Base-by-base conservation (phyloP, 2,113 vertebrate genomes). In the Chionis minor region DNA sequence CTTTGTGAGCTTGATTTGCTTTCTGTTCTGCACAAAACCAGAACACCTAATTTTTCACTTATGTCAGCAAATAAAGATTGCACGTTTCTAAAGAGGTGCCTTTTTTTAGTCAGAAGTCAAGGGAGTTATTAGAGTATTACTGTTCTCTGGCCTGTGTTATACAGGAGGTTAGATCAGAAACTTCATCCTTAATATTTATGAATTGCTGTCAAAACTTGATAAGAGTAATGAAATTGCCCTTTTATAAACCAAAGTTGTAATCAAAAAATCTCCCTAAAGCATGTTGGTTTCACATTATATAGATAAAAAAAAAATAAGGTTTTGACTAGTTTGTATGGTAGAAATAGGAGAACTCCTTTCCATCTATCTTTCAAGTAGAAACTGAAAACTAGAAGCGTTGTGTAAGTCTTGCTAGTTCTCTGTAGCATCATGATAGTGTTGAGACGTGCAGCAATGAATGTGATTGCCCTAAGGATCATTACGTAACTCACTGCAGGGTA, bases 1-100 rank as follows among this genome's bases (percentile, higher is more conserved):
- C 23, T 78, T 7, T 35, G 12, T 49, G 24, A 80, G 20, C 16
- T 12, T 55, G 47, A 38, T 0, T 0, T 47, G 5, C 8, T 86
- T 72, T 74, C 56, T 62, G 6, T 80, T 85, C 42, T 40, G 22
- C 61, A 73, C 90, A 45, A 11, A 74, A 61, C 5, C 0, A 0
- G 28, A 78, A 63, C 6, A 45, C 5, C 1, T 56, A 26, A 35
- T 62, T 94, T 61, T 13, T 93, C 40, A 62, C 32, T 72, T 63
- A 17, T 32, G 47, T 49, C 42, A 86, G 28, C 23, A 86, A 81
- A 84, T 42, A 86, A 75, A 69, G 24, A 45, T 7, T 24, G 15
- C 12, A 69, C 35, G 9, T 90, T 84, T 92, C 70, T 69, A n/a
- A 90, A 89, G 32, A 72, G 9, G 20, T 77, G 20, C 21, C 30